Conservation (phyloP, 2,888 invertebrate species). For the Cheilosia soror region DNA sequence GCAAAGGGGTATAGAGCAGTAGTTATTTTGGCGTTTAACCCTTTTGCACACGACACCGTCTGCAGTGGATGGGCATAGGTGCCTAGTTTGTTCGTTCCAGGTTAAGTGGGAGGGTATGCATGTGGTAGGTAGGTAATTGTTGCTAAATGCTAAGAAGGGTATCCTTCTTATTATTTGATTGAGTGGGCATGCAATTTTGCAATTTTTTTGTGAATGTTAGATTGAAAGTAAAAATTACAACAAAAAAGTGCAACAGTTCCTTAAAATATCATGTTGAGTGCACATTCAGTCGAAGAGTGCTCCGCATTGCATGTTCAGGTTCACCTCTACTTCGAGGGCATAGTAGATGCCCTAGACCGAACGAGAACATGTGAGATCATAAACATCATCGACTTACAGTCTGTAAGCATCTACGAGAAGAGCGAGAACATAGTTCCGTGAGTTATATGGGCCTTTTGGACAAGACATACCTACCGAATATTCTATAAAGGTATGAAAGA, state of each 20-base stretch:
- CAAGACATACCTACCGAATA: conserved; percentile 46
- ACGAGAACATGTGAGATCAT: conserved; percentile 57
- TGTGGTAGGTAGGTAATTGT: conserved; percentile 71
- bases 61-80: conserved; percentile 41
- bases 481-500: conserved; percentile 74
- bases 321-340: background rate
- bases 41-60: conserved; percentile 45
- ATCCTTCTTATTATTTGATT: conserved; percentile 24
- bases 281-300: conserved; percentile 18
- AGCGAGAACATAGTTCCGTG: conserved; percentile 42
- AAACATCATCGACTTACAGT: conserved; percentile 51
- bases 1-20: conserved; percentile 8
- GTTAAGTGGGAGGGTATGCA: conserved; percentile 57
- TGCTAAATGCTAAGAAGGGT: conserved; percentile 48
- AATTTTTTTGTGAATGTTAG: conserved; percentile 8
- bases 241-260: conserved; percentile 13
- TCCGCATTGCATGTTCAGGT: conserved; percentile 59
- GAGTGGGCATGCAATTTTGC: conserved; percentile 16
- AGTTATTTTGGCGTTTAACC: conserved; percentile 51
- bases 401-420: conserved; percentile 26
- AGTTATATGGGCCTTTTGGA: conserved; percentile 49
- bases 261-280: conserved; percentile 39
- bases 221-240: conserved; percentile 7
- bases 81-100: conserved; percentile 47
- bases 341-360: conserved; percentile 24